Conservation (phyloP, 2,888 invertebrate genomes). For the Lymantria monacha region DNA sequence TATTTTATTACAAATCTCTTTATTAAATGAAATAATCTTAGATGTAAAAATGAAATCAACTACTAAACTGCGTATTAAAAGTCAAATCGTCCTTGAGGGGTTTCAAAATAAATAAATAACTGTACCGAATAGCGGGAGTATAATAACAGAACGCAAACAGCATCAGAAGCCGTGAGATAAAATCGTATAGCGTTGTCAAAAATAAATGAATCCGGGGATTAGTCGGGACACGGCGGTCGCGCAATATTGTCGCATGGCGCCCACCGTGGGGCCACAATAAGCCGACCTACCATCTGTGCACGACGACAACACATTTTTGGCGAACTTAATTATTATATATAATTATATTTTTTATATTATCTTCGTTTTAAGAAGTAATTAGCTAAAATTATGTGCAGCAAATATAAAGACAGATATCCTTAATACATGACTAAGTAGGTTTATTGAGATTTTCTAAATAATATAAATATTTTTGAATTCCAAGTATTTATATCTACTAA, state of each 20-base stretch:
- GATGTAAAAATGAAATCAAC: conserved; percentile 47
- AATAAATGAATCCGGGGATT: conserved; percentile 82
- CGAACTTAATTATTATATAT: conserved; percentile 23
- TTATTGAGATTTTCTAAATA: too few species aligned
- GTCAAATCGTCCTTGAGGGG: conserved; percentile 73
- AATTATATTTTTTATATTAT: neutral
- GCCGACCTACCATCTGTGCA: conserved; percentile 46
- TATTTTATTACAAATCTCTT: conserved; percentile 16
- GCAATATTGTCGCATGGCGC: conserved; percentile 75
- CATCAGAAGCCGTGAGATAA: conserved; percentile 81
- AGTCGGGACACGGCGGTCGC: conserved; percentile 73
- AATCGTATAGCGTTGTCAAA: conserved; percentile 83
- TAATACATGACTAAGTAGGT: too few species aligned
- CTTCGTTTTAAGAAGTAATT: neutral
- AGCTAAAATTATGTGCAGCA: too few species aligned
- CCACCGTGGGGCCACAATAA: conserved; percentile 69
- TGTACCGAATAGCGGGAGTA: conserved; percentile 71
- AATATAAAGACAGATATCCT: too few species aligned
- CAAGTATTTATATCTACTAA: too few species aligned
- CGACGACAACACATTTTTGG: conserved; percentile 26
- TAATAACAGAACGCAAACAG: conserved; percentile 82
- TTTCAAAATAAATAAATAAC: conserved; percentile 78
- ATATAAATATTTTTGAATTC: too few species aligned
- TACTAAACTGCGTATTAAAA: conserved; percentile 73
- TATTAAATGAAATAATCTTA: conserved; percentile 48